phyloP scores from a whole-genome alignment of 1,140 invertebrate genomes.

The Lordiphosa stackelbergi region DNA sequence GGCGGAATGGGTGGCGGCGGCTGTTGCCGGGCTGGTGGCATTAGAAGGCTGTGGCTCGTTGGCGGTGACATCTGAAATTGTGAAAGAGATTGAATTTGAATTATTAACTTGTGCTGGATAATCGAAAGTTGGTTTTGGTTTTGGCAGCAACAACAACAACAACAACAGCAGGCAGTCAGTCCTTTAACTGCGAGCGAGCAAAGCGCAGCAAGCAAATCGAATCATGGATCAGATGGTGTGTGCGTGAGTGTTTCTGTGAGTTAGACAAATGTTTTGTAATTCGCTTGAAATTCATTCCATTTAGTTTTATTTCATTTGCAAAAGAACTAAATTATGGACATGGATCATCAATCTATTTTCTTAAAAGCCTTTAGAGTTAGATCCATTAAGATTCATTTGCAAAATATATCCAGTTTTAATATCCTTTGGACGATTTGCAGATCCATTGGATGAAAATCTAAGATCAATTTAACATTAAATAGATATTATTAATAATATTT shows the following conservation, averaged over 20 bases:
- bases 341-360: no score
- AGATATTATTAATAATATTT: no score
- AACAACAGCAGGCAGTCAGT: slow-evolving; percentile 43
- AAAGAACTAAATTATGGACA: no score
- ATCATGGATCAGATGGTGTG: slow-evolving; percentile 23
- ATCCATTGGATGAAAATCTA: no score
- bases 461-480: no score
- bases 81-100: slow-evolving; percentile 11
- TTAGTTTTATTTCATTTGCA: no score
- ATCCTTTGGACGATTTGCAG: no score
- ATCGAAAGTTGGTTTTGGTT: slow-evolving; percentile 19
- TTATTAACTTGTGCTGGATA: slow-evolving; percentile 27
- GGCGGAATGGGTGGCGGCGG: slow-evolving; percentile 32
- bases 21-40: slow-evolving; percentile 48
- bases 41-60: slow-evolving; percentile 59
- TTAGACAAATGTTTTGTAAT: slow-evolving; percentile 68
- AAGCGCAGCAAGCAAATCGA: slow-evolving; percentile 73
- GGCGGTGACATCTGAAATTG: slow-evolving; percentile 79
- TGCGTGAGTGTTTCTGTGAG: slow-evolving; percentile 14
- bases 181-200: slow-evolving; percentile 55
- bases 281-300: no score
- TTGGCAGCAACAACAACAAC: slow-evolving; percentile 25
- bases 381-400: no score
- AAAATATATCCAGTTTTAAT: no score
- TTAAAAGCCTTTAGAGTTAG: no score